Evolutionary conservation across 2,797 vertebrate species (phyloP).

Genomic region (Sebastes elongatus): DNA sequence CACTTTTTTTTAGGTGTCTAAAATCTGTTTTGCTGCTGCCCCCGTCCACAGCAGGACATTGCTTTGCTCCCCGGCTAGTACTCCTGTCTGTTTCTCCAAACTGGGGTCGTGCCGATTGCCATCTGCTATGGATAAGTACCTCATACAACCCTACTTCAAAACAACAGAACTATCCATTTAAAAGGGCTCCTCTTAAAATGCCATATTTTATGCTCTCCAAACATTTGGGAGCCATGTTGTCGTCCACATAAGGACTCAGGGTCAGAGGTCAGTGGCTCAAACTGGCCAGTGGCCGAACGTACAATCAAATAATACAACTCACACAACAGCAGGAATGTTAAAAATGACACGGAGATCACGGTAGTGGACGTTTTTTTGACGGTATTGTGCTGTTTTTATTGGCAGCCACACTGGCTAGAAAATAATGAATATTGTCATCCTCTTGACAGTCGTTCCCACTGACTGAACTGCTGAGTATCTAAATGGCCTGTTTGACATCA

Average conservation of each 20-base stretch:
- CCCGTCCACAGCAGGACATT: background rate
- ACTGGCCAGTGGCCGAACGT: constrained; percentile 6
- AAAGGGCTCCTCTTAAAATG: background rate
- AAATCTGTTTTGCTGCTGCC: background rate
- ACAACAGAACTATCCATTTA: background rate
- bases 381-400: constrained; percentile 39
- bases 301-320: constrained; percentile 14
- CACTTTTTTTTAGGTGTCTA: background rate
- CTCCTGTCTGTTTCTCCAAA: background rate
- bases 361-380: background rate
- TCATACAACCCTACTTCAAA: background rate
- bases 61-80: background rate
- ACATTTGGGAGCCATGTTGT: constrained; percentile 48
- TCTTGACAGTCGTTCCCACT: constrained; percentile 52
- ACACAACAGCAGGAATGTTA: background rate
- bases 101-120: background rate
- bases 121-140: background rate
- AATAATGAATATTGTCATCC: constrained; percentile 56
- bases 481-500: constrained; percentile 71
- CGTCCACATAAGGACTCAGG: background rate
- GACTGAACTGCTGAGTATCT: constrained; percentile 53
- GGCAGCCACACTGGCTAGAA: constrained; percentile 26
- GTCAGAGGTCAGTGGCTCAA: constrained; percentile 22
- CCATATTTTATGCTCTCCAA: constrained; percentile 57
- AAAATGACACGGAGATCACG: constrained; percentile 8